Percentiles rank a stretch among this genome's conserved stretches.
These are phyloP conservation scores for Pterocles burchelli DNA, from an alignment of 2,113 vertebrate species.

Conservation along the genomic window DNA sequence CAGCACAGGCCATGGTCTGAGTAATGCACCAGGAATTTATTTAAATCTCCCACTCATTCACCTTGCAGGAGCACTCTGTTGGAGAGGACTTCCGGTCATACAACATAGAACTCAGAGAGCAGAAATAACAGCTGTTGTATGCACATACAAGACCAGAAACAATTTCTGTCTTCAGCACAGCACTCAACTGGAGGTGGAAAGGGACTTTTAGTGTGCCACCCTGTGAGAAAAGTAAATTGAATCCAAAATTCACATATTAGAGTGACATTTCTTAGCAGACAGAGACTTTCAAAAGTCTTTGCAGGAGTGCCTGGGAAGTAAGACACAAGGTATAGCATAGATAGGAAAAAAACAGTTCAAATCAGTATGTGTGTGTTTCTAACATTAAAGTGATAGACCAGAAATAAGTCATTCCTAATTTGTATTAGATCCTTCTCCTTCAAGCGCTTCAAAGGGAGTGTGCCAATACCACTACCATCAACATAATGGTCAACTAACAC, in stretches of 20 bases:
- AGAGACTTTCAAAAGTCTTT: background rate
- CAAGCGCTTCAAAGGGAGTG: background rate
- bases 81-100: background rate
- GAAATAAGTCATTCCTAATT: background rate
- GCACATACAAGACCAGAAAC: background rate
- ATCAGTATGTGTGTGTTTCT: background rate
- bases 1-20: background rate
- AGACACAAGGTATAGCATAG: background rate
- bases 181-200: background rate
- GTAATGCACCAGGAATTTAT: background rate
- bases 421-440: background rate
- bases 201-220: background rate
- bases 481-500: background rate
- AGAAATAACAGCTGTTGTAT: background rate
- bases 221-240: background rate
- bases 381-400: accelerated
- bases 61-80: background rate
- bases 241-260: background rate
- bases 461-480: background rate
- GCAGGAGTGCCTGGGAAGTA: background rate
- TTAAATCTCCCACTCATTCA: background rate
- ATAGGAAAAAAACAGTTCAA: background rate
- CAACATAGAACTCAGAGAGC: background rate
- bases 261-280: background rate
- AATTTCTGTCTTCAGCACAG: background rate